phyloP scores from a whole-genome alignment of 2,888 invertebrate species.

The Polia nebulosa region DNA sequence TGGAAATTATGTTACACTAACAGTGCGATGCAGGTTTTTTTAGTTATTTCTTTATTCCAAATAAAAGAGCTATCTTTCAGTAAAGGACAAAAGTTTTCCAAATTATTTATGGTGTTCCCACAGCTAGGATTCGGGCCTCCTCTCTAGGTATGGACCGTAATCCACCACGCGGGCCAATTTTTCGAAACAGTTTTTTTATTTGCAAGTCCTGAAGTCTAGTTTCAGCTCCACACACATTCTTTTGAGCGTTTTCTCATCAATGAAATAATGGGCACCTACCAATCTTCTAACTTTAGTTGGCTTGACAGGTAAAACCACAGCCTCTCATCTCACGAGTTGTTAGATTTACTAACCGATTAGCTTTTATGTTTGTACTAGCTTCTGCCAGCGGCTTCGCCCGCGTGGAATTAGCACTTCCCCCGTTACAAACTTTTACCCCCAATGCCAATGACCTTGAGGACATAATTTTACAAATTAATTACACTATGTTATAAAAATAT shows the following conservation, averaged over 20 bases:
- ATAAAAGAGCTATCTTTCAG: neutral
- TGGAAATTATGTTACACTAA: conserved; percentile 9
- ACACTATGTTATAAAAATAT: no score
- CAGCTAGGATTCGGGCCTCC: no score
- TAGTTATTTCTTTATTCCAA: conserved; percentile 3
- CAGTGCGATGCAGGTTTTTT: neutral
- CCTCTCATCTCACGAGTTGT: neutral
- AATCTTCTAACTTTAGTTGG: no score
- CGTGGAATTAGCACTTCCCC: no score
- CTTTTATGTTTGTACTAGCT: neutral
- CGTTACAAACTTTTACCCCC: no score
- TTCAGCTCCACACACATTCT: neutral
- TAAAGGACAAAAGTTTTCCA: neutral
- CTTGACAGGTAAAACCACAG: neutral
- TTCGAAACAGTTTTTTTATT: neutral
- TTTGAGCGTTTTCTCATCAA: neutral
- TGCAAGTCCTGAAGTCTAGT: neutral
- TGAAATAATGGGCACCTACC: neutral
- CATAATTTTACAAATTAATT: no score
- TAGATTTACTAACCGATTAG: neutral
- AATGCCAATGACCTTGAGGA: no score
- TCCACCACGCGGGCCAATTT: no score
- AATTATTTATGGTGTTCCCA: no score
- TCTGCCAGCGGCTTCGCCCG: no score
- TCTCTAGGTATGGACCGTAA: no score